Base-by-base conservation (phyloP, 2,888 invertebrate species). In the Lepas anatifera region DNA sequence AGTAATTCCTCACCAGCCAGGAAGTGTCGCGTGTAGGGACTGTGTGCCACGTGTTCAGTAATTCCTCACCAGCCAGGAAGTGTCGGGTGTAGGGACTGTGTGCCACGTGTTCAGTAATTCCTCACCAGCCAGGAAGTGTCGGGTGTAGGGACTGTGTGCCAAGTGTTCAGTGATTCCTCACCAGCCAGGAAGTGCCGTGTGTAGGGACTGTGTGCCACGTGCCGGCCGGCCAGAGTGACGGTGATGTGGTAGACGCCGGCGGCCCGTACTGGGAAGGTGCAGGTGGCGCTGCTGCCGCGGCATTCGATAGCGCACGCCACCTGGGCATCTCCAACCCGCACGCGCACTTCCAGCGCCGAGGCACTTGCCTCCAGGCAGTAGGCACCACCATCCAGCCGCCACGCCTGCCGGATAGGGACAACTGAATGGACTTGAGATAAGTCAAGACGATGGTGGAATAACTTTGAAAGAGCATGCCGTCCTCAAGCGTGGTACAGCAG, bases 191-290 rank as follows among this genome's bases (percentile, higher is more conserved):
- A 95, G 77, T 84, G 86, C 78, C 89, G 88, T 74, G 87, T 84
- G 81, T 90, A 94, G 69, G 95, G 95, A 75, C 92, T 92, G 74
- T 93, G 93, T 72, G 87, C 86, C 69, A 94, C 89, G 76, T 88
- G 87, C 72, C 77, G 77, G 29, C 88, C 88, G 71, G 87, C 90
- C 71, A 95, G 89, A 80, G 90, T 85, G 70, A 95, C 87, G 68
- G 89, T 88, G 75, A 96, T 89, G 77, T 87, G 86, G 81, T 96
- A 95, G 75, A 89, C 87, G 43, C 95, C 95, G 29, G 95, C 90
- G 75, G 90, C 89, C 74, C 95, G 87, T 72, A 95, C 95, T 10
- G 92, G 93, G 82, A 95, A 96, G 79, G 93, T 92, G 70, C 92
- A 92, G 76, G 89, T 87, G 69, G 92, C 92, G 63, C 89, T 87